Evolutionary conservation across 2,113 vertebrate genomes (phyloP).

Genomic region (Indicator indicator): DNA sequence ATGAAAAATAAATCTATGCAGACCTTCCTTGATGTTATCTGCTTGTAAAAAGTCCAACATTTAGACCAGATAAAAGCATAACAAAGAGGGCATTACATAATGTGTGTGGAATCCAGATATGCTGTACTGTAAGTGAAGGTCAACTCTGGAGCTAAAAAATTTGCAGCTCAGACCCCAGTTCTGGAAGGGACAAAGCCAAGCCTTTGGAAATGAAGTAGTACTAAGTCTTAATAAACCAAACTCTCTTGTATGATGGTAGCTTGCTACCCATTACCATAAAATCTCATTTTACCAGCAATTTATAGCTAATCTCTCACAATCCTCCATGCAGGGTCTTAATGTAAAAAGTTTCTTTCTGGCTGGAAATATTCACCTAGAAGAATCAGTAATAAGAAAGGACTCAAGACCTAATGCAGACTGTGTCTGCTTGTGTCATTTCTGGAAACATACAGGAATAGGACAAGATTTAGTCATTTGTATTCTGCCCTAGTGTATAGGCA

Average conservation of each 20-base stretch:
- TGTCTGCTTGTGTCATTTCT: not conserved
- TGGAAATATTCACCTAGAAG: not conserved
- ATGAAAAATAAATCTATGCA: not conserved
- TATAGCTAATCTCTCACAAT: not conserved
- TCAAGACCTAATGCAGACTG: not conserved
- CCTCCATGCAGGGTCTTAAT: not conserved
- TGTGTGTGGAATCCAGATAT: not conserved
- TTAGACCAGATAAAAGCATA: not conserved
- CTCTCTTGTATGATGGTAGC: not conserved
- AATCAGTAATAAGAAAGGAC: not conserved
- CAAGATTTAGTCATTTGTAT: not conserved
- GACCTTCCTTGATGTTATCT: not conserved
- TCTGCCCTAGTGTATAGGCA: not conserved
- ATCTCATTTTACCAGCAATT: not conserved
- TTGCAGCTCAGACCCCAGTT: not conserved
- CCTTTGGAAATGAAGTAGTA: not conserved
- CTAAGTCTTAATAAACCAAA: not conserved
- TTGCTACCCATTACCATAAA: not conserved
- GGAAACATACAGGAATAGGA: not conserved
- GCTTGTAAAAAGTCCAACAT: not conserved
- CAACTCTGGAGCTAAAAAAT: not conserved
- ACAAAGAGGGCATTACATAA: not conserved
- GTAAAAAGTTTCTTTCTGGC: not conserved
- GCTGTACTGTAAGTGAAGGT: not conserved
- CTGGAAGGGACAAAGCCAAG: not conserved